Evolutionary conservation across 2,888 invertebrate genomes (phyloP).

Genomic region (Syrphus vitripennis): DNA sequence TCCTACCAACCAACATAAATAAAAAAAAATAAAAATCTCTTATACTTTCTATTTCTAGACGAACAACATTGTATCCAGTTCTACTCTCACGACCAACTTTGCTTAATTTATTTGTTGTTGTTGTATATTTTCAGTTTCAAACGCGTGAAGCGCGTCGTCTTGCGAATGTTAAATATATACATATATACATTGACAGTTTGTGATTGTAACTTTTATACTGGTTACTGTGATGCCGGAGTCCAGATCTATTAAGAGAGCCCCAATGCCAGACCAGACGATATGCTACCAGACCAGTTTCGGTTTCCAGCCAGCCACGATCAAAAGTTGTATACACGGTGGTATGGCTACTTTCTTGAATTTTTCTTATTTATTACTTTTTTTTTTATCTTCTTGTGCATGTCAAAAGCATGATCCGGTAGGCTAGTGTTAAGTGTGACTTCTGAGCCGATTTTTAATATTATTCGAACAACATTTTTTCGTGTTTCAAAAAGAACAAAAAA

Average conservation of each 20-base stretch:
- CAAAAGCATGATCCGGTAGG: conserved; percentile 14
- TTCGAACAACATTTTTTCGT: conserved; percentile 44
- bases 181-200: conserved; percentile 52
- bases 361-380: conserved; percentile 18
- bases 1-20: neutral
- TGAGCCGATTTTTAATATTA: neutral
- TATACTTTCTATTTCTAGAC: conserved; percentile 65
- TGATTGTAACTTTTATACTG: conserved; percentile 52
- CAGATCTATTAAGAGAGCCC: neutral
- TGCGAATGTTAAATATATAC: conserved; percentile 44
- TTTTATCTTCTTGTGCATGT: conserved; percentile 6
- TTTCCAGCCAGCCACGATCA: conserved; percentile 36
- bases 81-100: conserved; percentile 8
- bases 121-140: neutral
- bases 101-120: neutral
- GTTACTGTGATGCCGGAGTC: conserved; percentile 43
- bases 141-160: conserved; percentile 52
- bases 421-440: neutral
- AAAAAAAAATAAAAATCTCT: conserved; percentile 49
- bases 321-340: neutral
- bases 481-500: neutral
- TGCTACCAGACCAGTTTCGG: conserved; percentile 57
- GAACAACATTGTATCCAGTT: conserved; percentile 12
- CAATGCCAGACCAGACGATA: neutral
- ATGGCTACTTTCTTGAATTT: conserved; percentile 58